A percentile compares a stretch with the other conserved stretches of the same genome.
These are phyloP conservation scores for Dufourea novaeangliae DNA, from an alignment of 1,140 invertebrate species.

Conservation along the genomic window DNA sequence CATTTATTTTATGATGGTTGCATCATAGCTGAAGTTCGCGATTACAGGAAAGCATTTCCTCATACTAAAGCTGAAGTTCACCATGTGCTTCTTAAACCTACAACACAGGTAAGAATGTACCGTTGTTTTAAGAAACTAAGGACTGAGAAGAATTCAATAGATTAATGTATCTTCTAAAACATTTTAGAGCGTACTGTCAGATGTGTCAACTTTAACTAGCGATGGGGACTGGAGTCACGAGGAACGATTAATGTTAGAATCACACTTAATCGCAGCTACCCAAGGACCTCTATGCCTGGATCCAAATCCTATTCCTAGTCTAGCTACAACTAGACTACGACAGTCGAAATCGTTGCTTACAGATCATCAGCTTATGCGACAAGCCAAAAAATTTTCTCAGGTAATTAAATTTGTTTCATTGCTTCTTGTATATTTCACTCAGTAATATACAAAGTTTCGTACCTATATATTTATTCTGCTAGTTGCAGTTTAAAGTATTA, in stretches of 20 bases:
- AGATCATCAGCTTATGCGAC: slow-evolving; percentile 87
- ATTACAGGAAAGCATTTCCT: slow-evolving; percentile 90
- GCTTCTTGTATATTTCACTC: too few species aligned
- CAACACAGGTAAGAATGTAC: slow-evolving; percentile 87
- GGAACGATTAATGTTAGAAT: slow-evolving; percentile 90
- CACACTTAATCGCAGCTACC: slow-evolving; percentile 90
- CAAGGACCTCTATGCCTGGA: slow-evolving; percentile 93
- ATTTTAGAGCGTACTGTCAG: slow-evolving; percentile 87
- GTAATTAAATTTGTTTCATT: slow-evolving; percentile 73
- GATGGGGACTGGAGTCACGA: slow-evolving; percentile 89
- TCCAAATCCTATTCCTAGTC: slow-evolving; percentile 89
- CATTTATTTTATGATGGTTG: slow-evolving; percentile 95
- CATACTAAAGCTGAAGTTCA: slow-evolving; percentile 86
- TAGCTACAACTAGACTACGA: slow-evolving; percentile 88
- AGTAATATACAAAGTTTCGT: too few species aligned
- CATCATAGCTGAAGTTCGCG: slow-evolving; percentile 94
- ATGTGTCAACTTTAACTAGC: slow-evolving; percentile 87
- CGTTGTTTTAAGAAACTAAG: not conserved
- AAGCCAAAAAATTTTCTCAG: slow-evolving; percentile 89
- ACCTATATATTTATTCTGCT: not conserved
- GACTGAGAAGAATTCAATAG: not conserved
- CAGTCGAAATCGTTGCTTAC: slow-evolving; percentile 89
- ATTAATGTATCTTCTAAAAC: not conserved
- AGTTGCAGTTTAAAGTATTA: not conserved
- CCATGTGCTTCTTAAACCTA: slow-evolving; percentile 94